phyloP scores from a whole-genome alignment of 2,113 vertebrate genomes.

The Syngnathus scovelli region DNA sequence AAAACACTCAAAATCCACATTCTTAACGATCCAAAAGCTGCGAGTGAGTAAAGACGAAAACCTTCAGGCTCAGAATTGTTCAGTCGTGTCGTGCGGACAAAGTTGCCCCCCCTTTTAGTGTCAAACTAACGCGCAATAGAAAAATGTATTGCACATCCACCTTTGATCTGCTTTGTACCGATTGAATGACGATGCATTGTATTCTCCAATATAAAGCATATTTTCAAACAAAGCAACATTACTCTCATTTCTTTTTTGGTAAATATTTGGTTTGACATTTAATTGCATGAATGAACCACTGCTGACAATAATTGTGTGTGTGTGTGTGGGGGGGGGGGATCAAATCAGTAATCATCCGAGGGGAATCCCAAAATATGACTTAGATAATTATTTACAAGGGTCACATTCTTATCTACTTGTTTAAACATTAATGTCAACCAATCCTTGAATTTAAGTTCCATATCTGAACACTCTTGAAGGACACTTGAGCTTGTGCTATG shows the following conservation, averaged over 20 bases:
- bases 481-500: conserved; percentile 28
- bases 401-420: neutral
- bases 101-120: conserved; percentile 9
- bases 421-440: neutral
- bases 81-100: conserved; percentile 35
- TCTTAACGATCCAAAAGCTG: conserved; percentile 67
- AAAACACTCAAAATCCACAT: conserved; percentile 58
- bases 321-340: no score
- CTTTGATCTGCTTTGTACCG: conserved; percentile 6
- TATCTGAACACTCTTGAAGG: conserved; percentile 17
- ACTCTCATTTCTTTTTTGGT: neutral
- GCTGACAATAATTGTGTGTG: neutral
- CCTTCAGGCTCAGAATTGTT: conserved; percentile 69
- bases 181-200: neutral
- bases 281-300: neutral
- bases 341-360: neutral
- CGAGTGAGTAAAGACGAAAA: conserved; percentile 37
- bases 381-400: neutral
- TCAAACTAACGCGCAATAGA: conserved; percentile 26
- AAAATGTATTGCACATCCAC: conserved; percentile 63
- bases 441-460: conserved; percentile 7
- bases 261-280: neutral
- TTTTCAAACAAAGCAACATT: no score
- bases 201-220: no score
- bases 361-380: neutral